Evolutionary conservation across 2,797 vertebrate species (phyloP).

Genomic region (Acestrorhynchus altus): DNA sequence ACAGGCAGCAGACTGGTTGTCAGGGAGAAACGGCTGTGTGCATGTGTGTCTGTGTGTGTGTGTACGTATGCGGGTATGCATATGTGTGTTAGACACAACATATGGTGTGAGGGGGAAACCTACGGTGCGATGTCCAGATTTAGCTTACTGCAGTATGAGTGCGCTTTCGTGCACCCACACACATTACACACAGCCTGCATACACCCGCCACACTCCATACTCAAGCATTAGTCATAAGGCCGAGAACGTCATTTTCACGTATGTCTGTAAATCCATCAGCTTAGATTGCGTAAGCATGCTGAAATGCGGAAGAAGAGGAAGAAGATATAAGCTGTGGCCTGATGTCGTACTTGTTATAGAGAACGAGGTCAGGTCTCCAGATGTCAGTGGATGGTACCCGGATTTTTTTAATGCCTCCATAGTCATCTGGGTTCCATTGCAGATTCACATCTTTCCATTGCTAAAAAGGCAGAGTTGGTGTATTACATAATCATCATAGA

Average conservation of each 20-base stretch:
- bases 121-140: conserved; percentile 2
- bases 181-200: not conserved
- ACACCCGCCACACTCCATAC: not conserved
- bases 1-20: conserved; percentile 20
- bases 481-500: not conserved
- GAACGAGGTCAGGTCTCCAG: conserved; percentile 92
- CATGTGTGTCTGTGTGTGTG: not conserved
- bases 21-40: conserved; percentile 24
- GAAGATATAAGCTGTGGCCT: not conserved
- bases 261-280: conserved; percentile 37
- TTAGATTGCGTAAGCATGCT: not conserved
- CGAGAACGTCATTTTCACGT: not conserved
- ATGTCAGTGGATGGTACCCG: conserved; percentile 87
- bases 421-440: conserved; percentile 89
- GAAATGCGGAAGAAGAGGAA: not conserved
- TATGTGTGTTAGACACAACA: not conserved
- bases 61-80: not conserved
- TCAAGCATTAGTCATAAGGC: conserved; percentile 40
- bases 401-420: conserved; percentile 91
- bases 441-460: conserved; percentile 93
- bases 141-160: conserved; percentile 7
- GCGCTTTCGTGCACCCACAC: not conserved
- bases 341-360: conserved; percentile 91
- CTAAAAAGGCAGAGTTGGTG: conserved; percentile 70
- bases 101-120: not conserved